Base-by-base conservation (phyloP, 2,888 invertebrate genomes). In the Lochmaea capreae region DNA sequence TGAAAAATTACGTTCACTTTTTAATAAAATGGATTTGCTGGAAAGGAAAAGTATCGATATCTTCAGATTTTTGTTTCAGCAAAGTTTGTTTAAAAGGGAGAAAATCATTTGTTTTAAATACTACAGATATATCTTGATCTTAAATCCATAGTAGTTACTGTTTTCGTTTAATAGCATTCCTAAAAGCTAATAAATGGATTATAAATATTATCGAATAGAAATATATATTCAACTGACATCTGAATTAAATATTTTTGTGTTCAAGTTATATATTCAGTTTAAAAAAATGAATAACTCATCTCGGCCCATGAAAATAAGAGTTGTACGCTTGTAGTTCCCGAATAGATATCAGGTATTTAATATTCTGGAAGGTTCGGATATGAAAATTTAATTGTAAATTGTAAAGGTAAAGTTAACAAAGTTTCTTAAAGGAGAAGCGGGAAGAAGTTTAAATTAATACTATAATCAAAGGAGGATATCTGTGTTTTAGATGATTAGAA, bases 41-140 rank as follows among this genome's bases (percentile, higher is more conserved):
- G n/a, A 49, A n/a, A 49, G 49, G n/a, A n/a, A 49, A 49, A n/a
- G n/a, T n/a, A n/a, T 49, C 49, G 49, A 49, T n/a, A 49, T 49
- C 49, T 49, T n/a, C 49, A 2, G 49, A n/a, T 49, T 49, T 49
- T 49, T 49, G 49, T 49, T 18, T 16, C 9, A 16, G 10, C 6
- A 54, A 54, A 54, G 54, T 18, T 54, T 54, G 18, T 54, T 54
- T 54, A 18, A 16, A 16, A 54, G 54, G 52, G 52, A 18, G 49
- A 49, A 8, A 49, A 49, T 49, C 49, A n/a, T n/a, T n/a, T 6
- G 49, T 49, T 49, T n/a, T 49, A n/a, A 49, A 49, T n/a, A 49
- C 49, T 49, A 49, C n/a, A 49, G n/a, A 49, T 49, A n/a, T n/a
- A 8, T 8, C 26, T 33, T 33, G 4, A 33, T 49, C 14, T 14